phyloP scores from a whole-genome alignment of 2,113 vertebrate species.

The Malurus alboscapulatus region DNA sequence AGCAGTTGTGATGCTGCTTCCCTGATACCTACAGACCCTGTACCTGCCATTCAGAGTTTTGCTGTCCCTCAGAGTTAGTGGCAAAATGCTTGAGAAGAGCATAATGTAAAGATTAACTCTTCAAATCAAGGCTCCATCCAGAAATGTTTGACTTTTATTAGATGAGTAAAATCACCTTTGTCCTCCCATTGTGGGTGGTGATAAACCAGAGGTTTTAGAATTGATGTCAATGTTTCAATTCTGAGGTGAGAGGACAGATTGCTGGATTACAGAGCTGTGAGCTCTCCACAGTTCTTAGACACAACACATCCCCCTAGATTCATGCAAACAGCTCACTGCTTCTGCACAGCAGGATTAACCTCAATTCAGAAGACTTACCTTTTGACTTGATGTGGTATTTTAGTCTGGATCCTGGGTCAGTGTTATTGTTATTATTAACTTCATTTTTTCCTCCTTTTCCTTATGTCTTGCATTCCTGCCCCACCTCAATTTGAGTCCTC shows the following conservation, averaged over 20 bases:
- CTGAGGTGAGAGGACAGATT: neutral
- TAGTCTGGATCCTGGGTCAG: neutral
- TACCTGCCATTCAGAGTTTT: neutral
- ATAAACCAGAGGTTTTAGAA: neutral
- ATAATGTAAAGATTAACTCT: neutral
- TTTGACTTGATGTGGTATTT: neutral
- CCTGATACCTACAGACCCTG: neutral
- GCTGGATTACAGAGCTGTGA: neutral
- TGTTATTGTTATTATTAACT: neutral
- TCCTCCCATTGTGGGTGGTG: neutral
- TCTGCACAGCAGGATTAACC: neutral
- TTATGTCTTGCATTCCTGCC: neutral
- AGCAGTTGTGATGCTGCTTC: neutral
- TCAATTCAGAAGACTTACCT: neutral
- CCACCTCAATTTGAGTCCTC: neutral
- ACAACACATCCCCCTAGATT: neutral
- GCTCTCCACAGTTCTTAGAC: neutral
- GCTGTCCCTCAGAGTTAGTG: neutral
- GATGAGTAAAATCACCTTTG: neutral
- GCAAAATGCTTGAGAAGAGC: neutral
- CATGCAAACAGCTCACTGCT: neutral
- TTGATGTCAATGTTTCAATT: neutral
- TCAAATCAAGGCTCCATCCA: neutral
- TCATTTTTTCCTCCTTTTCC: slow-evolving; percentile 7
- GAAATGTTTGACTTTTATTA: neutral